Conservation (phyloP, 2,113 vertebrate genomes). For the Ammodytes marinus region DNA sequence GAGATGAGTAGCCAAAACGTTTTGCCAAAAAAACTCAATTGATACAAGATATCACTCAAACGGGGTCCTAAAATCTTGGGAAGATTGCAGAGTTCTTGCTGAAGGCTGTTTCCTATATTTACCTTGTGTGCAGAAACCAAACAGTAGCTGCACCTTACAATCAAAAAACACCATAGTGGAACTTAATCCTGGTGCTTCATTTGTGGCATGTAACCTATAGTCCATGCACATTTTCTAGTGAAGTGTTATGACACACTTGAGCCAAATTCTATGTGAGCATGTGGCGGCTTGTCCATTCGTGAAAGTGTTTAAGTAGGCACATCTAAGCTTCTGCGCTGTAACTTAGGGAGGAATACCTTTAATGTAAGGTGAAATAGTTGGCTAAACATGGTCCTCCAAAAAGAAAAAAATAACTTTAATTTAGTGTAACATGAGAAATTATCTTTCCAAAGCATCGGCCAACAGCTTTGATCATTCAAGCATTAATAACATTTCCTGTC, state of each 20-base stretch:
- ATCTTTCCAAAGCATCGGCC: conserved; percentile 1
- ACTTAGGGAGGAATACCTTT: conserved; percentile 28
- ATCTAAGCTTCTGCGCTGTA: conserved; percentile 51
- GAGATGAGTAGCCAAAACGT: not conserved
- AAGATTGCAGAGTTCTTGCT: not conserved
- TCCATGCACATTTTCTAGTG: conserved; percentile 72
- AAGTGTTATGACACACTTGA: conserved; percentile 78
- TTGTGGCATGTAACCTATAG: conserved; percentile 70
- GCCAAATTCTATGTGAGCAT: conserved; percentile 74
- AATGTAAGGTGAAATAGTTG: conserved; percentile 22
- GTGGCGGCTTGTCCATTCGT: conserved; percentile 72
- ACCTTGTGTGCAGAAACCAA: conserved; percentile 16
- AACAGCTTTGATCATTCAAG: conserved; percentile 27
- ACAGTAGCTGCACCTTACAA: conserved; percentile 37
- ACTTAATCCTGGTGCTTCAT: conserved; percentile 68
- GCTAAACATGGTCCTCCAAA: conserved; percentile 9
- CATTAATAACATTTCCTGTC: conserved; percentile 38
- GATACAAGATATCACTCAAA: not conserved
- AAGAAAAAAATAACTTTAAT: not conserved
- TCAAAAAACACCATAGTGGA: conserved; percentile 38
- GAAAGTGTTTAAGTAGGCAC: conserved; percentile 64
- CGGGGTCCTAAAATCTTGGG: not conserved
- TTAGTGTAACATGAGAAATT: not conserved
- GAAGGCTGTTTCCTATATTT: not conserved
- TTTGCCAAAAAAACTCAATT: not conserved